phyloP scores from a whole-genome alignment of 1,140 invertebrate genomes.

The Lethocerus indicus region DNA sequence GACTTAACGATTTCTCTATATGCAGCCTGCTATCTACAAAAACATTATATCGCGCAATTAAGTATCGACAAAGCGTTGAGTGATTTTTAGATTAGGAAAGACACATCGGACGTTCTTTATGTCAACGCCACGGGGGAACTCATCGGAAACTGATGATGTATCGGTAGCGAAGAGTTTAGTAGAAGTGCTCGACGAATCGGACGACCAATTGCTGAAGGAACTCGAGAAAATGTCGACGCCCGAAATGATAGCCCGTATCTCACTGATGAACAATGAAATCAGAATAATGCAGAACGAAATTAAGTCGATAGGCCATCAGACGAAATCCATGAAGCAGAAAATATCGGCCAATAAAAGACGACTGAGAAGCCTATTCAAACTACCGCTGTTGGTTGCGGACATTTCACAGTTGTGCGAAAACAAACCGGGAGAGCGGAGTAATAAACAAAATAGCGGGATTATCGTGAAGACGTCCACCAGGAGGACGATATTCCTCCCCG shows the following conservation, averaged over 20 bases:
- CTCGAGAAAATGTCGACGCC: conserved; percentile 15
- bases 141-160: no score
- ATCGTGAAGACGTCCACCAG: neutral
- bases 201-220: no score
- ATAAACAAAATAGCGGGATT: neutral
- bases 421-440: neutral
- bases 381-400: neutral
- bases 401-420: neutral
- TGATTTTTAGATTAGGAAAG: no score
- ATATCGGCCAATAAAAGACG: neutral
- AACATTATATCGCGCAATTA: no score
- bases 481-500: neutral
- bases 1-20: no score
- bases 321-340: neutral
- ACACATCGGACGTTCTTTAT: no score
- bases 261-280: neutral
- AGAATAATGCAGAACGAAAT: neutral
- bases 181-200: no score
- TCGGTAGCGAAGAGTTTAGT: no score
- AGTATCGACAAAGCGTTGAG: no score
- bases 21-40: no score
- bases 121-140: no score
- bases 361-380: neutral
- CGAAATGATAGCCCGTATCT: neutral
- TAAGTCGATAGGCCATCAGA: neutral